phyloP scores from a whole-genome alignment of 1,140 invertebrate species.

The Coptotermes formosanus region DNA sequence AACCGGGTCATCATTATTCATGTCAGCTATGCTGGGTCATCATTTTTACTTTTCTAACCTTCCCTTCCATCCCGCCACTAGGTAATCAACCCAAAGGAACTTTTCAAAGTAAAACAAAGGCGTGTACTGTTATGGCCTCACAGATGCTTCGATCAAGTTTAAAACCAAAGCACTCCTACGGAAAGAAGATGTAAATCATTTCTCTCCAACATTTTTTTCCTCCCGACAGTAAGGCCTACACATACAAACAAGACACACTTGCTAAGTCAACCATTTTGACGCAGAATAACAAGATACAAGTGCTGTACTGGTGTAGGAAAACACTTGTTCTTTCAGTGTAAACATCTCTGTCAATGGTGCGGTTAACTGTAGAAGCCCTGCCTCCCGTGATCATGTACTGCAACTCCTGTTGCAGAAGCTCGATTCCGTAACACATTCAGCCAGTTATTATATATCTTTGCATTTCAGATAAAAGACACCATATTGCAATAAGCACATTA shows the following conservation, averaged over 20 bases:
- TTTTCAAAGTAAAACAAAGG: not conserved
- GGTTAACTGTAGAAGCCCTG: too few species aligned
- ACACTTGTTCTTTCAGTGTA: not conserved
- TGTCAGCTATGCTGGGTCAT: not conserved
- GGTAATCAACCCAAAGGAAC: not conserved
- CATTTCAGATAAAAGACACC: too few species aligned
- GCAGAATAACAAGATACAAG: not conserved
- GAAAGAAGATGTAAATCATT: constrained; percentile 3
- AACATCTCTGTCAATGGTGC: not conserved
- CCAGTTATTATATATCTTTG: too few species aligned
- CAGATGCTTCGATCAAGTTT: not conserved
- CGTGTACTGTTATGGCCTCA: not conserved
- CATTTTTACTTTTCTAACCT: not conserved
- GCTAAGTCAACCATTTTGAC: constrained; percentile 3
- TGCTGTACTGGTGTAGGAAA: not conserved
- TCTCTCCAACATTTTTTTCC: not conserved
- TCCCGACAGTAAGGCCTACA: not conserved
- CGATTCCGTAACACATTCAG: too few species aligned
- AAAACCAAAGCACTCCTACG: not conserved
- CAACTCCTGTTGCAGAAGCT: too few species aligned
- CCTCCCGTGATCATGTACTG: too few species aligned
- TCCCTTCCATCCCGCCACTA: not conserved
- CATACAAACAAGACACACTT: constrained; percentile 10
- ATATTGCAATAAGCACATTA: too few species aligned
- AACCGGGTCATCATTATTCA: not conserved